Percentiles rank a stretch among this genome's conserved stretches.
These are phyloP conservation scores for Corythoichthys intestinalis DNA, from an alignment of 2,113 vertebrate species.

Conservation along the genomic window DNA sequence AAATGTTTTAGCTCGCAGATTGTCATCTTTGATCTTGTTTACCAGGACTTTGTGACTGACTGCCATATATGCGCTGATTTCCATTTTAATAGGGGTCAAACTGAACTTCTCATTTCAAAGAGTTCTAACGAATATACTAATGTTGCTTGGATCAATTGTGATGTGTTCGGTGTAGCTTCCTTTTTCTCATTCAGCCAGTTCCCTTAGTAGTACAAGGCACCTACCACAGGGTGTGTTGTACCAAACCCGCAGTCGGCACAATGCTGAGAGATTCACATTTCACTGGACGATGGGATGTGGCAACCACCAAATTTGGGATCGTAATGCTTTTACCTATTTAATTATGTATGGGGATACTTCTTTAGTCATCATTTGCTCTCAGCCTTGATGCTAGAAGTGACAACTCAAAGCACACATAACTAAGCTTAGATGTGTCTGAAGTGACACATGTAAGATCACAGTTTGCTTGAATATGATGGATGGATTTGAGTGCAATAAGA, in stretches of 20 bases:
- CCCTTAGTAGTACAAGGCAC: slow-evolving; percentile 48
- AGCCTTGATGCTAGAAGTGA: background rate
- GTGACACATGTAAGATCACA: background rate
- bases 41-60: too few species aligned
- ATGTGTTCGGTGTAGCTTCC: slow-evolving; percentile 40
- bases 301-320: background rate
- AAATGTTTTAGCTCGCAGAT: too few species aligned
- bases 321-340: background rate
- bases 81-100: too few species aligned
- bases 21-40: too few species aligned
- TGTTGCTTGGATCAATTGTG: slow-evolving; percentile 43
- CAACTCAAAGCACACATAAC: background rate
- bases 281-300: background rate
- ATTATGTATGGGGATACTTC: background rate
- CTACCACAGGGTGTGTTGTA: slow-evolving; percentile 31
- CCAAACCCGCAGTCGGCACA: slow-evolving; percentile 29
- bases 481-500: background rate
- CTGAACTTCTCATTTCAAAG: too few species aligned
- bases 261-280: slow-evolving; percentile 28
- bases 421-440: slow-evolving; percentile 10
- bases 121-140: slow-evolving; percentile 25
- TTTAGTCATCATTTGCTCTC: background rate
- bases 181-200: slow-evolving; percentile 44
- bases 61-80: too few species aligned
- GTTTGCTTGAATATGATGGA: slow-evolving; percentile 14